Evolutionary conservation across 2,797 vertebrate genomes (phyloP).

Genomic region (Chaunax sp.): DNA sequence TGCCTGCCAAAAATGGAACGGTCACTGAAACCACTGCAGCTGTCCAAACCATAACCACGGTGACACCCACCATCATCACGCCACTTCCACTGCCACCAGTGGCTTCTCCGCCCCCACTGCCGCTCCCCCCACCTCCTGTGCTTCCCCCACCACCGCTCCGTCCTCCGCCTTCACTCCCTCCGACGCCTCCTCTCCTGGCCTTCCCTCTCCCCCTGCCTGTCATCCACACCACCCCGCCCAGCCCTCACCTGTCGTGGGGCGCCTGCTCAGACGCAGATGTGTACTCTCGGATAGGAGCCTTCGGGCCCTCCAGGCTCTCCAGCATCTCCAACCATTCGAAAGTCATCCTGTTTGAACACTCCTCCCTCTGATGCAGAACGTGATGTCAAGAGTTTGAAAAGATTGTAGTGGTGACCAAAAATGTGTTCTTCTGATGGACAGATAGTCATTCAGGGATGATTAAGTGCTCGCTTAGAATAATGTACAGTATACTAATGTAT

Average conservation of each 20-base stretch:
- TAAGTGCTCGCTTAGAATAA: too few relatives aligned
- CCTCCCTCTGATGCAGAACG: constrained; percentile 63
- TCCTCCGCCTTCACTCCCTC: constrained; percentile 24
- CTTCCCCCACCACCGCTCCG: constrained; percentile 27
- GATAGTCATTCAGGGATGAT: not conserved
- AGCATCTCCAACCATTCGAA: constrained; percentile 76
- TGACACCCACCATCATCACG: not conserved
- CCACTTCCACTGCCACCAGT: constrained; percentile 11
- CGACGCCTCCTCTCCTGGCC: constrained; percentile 23
- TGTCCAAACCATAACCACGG: constrained; percentile 17
- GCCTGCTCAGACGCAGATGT: constrained; percentile 77
- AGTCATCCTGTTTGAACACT: constrained; percentile 86
- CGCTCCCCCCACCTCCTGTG: constrained; percentile 43
- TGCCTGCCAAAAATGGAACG: constrained; percentile 37
- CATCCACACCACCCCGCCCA: constrained; percentile 78
- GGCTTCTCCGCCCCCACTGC: constrained; percentile 24
- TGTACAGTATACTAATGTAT: too few relatives aligned
- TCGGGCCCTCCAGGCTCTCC: constrained; percentile 74
- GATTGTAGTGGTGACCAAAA: not conserved
- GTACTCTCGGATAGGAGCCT: constrained; percentile 81
- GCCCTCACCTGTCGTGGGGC: constrained; percentile 78
- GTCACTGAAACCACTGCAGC: constrained; percentile 13
- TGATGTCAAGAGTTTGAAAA: not conserved
- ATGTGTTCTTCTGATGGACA: not conserved
- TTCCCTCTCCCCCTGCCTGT: constrained; percentile 62